These are phyloP conservation scores for Bruchidius siliquastri DNA, from an alignment of 2,888 invertebrate genomes.

Conservation along the genomic window DNA sequence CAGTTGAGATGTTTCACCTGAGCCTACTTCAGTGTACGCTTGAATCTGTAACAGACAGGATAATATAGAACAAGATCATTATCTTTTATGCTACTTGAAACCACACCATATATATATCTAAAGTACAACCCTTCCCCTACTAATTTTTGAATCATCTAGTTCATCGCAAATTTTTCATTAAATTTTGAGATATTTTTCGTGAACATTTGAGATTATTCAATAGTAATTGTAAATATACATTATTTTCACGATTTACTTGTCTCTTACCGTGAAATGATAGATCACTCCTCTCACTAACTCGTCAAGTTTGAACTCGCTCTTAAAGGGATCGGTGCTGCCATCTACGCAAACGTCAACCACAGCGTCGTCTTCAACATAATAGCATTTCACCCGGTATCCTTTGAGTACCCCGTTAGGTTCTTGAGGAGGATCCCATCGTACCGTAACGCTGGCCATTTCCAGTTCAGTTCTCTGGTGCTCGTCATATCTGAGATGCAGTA, in stretches of 20 bases:
- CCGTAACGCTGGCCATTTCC: slow-evolving; percentile 46
- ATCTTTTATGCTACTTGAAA: too few species aligned
- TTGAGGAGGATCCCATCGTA: slow-evolving; percentile 77
- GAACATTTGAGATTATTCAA: too few species aligned
- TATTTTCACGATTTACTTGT: too few species aligned
- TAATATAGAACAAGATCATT: neutral
- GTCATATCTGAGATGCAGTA: slow-evolving; percentile 27
- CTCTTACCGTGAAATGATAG: slow-evolving; percentile 62
- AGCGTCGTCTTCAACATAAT: slow-evolving; percentile 51
- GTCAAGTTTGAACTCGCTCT: slow-evolving; percentile 55
- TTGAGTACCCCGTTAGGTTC: slow-evolving; percentile 70
- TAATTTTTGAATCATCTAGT: too few species aligned
- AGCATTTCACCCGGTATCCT: slow-evolving; percentile 68
- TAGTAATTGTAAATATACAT: too few species aligned
- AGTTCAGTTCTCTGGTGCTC: slow-evolving; percentile 4
- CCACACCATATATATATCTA: too few species aligned
- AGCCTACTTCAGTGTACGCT: slow-evolving; percentile 75
- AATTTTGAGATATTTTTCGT: too few species aligned
- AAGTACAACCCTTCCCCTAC: too few species aligned
- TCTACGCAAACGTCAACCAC: slow-evolving; percentile 53
- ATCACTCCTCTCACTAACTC: slow-evolving; percentile 57
- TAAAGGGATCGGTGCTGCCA: slow-evolving; percentile 49
- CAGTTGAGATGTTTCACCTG: slow-evolving; percentile 64
- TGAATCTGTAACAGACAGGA: slow-evolving; percentile 62
- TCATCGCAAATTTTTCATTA: too few species aligned